A percentile compares a stretch with the other conserved stretches of the same genome.
These are phyloP conservation scores for Cnemophilus loriae DNA, from an alignment of 2,113 vertebrate genomes.

Conservation along the genomic window DNA sequence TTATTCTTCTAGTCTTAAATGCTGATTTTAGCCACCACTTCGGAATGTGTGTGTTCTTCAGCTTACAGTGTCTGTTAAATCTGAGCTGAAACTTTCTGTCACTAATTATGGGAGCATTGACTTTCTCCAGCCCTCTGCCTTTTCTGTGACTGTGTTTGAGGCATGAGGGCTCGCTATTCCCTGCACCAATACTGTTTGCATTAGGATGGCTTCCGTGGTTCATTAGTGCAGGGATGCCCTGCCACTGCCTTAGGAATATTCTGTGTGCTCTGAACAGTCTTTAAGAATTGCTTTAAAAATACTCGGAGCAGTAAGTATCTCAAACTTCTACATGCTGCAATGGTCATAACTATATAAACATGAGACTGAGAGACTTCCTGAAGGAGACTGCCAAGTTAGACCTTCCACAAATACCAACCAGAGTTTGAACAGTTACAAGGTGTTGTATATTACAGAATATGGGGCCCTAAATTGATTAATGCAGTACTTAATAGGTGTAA, in stretches of 20 bases:
- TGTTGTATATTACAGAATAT: not conserved
- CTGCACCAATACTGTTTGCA: not conserved
- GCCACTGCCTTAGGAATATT: not conserved
- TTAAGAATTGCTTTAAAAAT: not conserved
- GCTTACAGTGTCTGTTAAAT: not conserved
- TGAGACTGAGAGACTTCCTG: not conserved
- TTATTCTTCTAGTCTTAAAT: not conserved
- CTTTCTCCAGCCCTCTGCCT: not conserved
- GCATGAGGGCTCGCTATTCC: not conserved
- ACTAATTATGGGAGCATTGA: not conserved
- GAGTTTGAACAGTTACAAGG: not conserved
- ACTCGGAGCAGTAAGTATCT: not conserved
- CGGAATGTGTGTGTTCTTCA: not conserved
- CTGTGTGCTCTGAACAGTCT: not conserved
- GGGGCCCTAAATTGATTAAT: not conserved
- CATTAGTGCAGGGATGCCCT: not conserved
- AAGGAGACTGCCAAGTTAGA: not conserved
- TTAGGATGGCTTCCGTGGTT: not conserved
- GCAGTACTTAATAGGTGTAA: not conserved
- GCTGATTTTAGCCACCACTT: not conserved
- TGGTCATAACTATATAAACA: not conserved
- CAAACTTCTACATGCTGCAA: fast-evolving
- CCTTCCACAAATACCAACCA: not conserved
- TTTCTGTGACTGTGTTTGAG: not conserved
- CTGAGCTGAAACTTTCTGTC: not conserved